Conservation (phyloP, 2,113 vertebrate species). For the Nasalis larvatus region DNA sequence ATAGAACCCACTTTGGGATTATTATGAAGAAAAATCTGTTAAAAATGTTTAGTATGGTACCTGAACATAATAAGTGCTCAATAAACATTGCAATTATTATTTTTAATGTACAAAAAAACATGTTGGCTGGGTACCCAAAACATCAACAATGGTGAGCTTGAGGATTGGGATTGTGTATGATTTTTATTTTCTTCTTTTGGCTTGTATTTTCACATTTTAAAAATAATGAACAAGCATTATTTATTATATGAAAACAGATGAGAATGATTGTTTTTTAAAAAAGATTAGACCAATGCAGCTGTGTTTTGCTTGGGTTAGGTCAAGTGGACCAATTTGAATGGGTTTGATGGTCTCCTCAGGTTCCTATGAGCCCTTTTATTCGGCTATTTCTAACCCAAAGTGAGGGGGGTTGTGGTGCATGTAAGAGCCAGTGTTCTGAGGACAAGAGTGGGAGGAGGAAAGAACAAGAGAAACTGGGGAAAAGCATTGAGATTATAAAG, state of each 20-base stretch:
- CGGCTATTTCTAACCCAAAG: neutral
- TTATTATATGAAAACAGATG: neutral
- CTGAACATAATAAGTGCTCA: neutral
- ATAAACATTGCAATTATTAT: neutral
- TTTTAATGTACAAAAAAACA: conserved; percentile 7
- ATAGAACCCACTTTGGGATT: neutral
- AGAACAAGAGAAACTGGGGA: neutral
- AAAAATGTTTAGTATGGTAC: neutral
- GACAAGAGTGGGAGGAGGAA: neutral
- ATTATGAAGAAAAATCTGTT: neutral
- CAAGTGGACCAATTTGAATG: conserved; percentile 4
- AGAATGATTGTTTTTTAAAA: conserved; percentile 4
- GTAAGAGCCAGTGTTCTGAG: neutral
- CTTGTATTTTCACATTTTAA: neutral
- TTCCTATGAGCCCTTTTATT: neutral
- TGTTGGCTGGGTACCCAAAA: neutral
- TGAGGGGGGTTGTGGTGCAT: neutral
- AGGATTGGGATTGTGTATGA: neutral
- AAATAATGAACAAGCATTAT: neutral
- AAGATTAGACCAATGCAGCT: neutral
- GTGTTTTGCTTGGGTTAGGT: neutral
- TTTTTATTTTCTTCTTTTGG: conserved; percentile 43
- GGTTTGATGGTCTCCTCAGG: neutral
- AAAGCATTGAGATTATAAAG: neutral
- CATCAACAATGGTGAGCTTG: neutral